Evolutionary conservation across 1,140 invertebrate genomes (phyloP).

Genomic region (Catajapyx aquilonaris): DNA sequence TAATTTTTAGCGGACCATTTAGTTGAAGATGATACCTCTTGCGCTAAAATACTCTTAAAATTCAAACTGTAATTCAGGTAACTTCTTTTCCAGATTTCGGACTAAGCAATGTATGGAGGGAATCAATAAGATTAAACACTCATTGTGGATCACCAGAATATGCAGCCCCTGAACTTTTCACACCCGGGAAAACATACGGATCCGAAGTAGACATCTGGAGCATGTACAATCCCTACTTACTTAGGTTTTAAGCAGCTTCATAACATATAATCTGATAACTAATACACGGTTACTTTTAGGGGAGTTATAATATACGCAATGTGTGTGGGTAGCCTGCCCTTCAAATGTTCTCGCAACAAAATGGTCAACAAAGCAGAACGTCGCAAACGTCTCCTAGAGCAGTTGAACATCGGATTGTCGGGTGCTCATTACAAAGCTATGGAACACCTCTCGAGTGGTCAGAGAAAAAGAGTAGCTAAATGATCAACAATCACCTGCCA

Average conservation of each 20-base stretch:
- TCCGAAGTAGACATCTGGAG: slow-evolving; percentile 58
- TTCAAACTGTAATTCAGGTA: too few species aligned
- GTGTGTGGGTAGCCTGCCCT: slow-evolving; percentile 41
- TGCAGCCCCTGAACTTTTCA: slow-evolving; percentile 47
- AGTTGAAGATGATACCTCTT: too few species aligned
- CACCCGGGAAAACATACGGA: slow-evolving; percentile 35
- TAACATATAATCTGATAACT: not conserved
- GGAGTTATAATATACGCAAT: slow-evolving; percentile 44
- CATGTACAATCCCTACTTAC: slow-evolving; percentile 39
- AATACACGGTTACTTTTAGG: slow-evolving; percentile 12
- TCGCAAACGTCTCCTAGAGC: too few species aligned
- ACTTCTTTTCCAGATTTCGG: slow-evolving; percentile 41
- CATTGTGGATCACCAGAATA: slow-evolving; percentile 55
- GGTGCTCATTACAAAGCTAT: too few species aligned
- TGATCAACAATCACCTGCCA: too few species aligned
- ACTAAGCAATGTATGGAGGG: slow-evolving; percentile 37
- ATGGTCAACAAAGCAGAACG: too few species aligned
- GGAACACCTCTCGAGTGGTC: too few species aligned
- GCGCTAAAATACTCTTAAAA: too few species aligned
- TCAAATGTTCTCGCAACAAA: too few species aligned
- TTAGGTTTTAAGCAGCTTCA: not conserved
- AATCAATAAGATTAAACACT: slow-evolving; percentile 32
- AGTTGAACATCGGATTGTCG: too few species aligned
- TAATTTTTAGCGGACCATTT: too few species aligned
- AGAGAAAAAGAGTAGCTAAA: too few species aligned